Evolutionary conservation across 2,113 vertebrate species (phyloP).

Genomic region (Nipponia nippon): DNA sequence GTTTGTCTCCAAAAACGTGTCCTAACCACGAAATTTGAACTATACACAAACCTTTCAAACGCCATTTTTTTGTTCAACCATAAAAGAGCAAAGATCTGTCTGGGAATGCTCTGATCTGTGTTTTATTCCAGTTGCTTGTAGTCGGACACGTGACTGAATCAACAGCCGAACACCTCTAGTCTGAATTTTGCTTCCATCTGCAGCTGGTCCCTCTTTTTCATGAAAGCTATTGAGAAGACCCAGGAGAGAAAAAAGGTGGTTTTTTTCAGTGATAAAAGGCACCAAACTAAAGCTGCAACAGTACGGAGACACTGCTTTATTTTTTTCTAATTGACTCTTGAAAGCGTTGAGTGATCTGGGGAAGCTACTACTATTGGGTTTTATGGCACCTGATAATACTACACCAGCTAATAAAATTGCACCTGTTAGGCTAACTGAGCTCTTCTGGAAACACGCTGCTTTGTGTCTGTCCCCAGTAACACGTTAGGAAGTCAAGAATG

Average conservation of each 20-base stretch:
- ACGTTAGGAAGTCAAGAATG: not conserved
- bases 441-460: not conserved
- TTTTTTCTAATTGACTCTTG: conserved; percentile 1
- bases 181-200: not conserved
- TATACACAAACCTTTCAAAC: not conserved
- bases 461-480: not conserved
- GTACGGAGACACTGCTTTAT: not conserved
- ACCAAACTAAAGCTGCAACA: not conserved
- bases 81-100: not conserved
- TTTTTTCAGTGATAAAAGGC: not conserved
- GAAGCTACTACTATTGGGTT: not conserved
- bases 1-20: not conserved
- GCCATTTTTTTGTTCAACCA: not conserved
- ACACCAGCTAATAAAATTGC: not conserved
- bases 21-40: not conserved
- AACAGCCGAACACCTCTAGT: not conserved
- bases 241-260: not conserved
- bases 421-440: not conserved
- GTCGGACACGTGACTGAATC: not conserved
- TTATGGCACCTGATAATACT: not conserved
- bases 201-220: conserved; percentile 7
- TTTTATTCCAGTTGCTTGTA: not conserved
- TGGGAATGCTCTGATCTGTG: not conserved
- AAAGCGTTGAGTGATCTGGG: not conserved
- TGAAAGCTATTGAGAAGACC: not conserved